A percentile compares a stretch with the other conserved stretches of the same genome.
These are phyloP conservation scores for Etheostoma perlongum DNA, from an alignment of 2,797 vertebrate species.

Conservation along the genomic window DNA sequence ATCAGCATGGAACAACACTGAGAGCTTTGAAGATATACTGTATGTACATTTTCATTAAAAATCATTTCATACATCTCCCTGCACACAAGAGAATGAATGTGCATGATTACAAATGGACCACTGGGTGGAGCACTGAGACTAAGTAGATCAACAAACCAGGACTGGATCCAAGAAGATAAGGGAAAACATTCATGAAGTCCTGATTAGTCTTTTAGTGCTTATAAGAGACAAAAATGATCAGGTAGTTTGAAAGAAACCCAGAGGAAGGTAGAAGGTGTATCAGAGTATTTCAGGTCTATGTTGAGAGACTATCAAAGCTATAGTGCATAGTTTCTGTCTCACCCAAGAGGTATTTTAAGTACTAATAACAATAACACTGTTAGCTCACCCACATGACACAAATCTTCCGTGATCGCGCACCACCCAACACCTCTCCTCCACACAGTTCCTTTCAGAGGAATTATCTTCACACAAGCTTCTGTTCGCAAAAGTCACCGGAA, in stretches of 20 bases:
- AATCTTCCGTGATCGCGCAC: too few species aligned
- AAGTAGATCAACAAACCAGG: conserved; percentile 4
- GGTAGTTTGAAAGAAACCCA: not conserved
- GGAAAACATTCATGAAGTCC: not conserved
- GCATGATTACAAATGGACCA: conserved; percentile 53
- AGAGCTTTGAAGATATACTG: conserved; percentile 6
- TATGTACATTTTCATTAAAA: not conserved
- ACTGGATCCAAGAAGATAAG: not conserved
- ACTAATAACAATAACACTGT: too few species aligned
- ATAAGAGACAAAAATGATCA: not conserved
- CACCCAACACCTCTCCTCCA: too few species aligned
- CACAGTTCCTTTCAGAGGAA: too few species aligned
- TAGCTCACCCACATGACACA: too few species aligned
- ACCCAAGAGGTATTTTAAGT: too few species aligned
- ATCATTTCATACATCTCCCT: not conserved
- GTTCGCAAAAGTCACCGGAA: too few species aligned
- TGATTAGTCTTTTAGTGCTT: not conserved
- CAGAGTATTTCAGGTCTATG: conserved; percentile 16
- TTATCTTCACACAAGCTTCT: too few species aligned
- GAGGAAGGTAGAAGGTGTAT: not conserved
- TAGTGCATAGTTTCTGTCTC: too few species aligned
- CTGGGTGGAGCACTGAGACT: conserved; percentile 63
- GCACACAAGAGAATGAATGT: conserved; percentile 2
- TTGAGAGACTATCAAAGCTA: not conserved
- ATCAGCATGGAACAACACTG: not conserved